Evolutionary conservation across 2,113 vertebrate genomes (phyloP), one percentile per base, ranked within the genome.

Genomic region (Corvus moneduloides): DNA sequence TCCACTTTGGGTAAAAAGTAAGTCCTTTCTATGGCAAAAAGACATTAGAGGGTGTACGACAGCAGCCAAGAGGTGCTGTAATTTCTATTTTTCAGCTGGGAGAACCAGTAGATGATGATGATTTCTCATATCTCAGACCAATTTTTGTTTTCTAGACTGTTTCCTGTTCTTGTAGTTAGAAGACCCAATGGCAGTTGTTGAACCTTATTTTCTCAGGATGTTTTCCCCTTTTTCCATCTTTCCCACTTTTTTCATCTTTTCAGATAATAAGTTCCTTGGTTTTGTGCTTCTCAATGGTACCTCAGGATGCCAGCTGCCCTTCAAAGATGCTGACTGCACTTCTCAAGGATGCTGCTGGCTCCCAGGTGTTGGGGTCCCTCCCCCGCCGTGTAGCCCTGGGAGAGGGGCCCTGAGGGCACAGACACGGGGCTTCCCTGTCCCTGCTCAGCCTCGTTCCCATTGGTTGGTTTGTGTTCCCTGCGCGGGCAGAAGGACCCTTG

Each of bases 31-130:
- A 1, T 66, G 48, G 33, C 19, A 61, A 19, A 56, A 79, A 76
- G 22, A 43, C 1, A 1, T 58, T 30, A 62, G 33, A 71, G 15
- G 3, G 6, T 8, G 1, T 58, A 43, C 6, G 8, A 26, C 13
- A 81, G 27, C 20, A 72, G 15, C 23, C 32, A 67, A 5, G 37
- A 87, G 23, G 15, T 80, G 62, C 41, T 84, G 41, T 87, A 41
- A 56, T 76, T 87, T 87, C 35, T 84, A 0, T 0, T 76, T 87
- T 84, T 80, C 59, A 68, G 22, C 6, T 63, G 17, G 14, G 9
- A 73, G 5, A 46, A 30, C 33, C 8, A 16, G 8, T 51, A 62
- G 55, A 21, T 63, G 30, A 41, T 79, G 30, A 58, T 69, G 35
- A 56, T 67, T 87, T 93, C 43, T 67, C 16, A 67, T 33, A 46